Conservation (phyloP, 2,888 invertebrate genomes). For the Cryptosula pallasiana region DNA sequence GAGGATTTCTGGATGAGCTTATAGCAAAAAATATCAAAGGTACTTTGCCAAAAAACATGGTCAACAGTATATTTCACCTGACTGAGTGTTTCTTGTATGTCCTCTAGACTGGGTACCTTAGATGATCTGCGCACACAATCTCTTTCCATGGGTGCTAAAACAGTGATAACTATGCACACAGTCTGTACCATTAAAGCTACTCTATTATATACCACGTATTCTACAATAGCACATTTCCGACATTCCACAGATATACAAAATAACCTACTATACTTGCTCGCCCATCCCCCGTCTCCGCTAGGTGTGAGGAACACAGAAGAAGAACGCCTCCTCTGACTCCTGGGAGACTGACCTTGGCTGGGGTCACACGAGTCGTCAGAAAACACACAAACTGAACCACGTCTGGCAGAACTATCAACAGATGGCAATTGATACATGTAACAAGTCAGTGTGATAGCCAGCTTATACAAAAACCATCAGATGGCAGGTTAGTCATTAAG, state of each 20-base stretch:
- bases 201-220: too few relatives aligned
- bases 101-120: conserved; percentile 24
- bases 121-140: conserved; percentile 19
- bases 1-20: too few relatives aligned
- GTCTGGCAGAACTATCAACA: background rate
- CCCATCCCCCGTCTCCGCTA: background rate
- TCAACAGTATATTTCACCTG: conserved; percentile 2
- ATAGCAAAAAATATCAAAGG: too few relatives aligned
- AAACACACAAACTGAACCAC: background rate
- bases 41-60: too few relatives aligned
- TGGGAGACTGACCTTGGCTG: background rate
- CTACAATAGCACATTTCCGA: too few relatives aligned
- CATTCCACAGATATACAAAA: too few relatives aligned
- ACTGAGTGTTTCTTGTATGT: conserved; percentile 18
- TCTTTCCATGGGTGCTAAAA: conserved; percentile 1
- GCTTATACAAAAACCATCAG: too few relatives aligned
- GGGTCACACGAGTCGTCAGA: background rate
- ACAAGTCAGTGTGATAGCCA: too few relatives aligned
- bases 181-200: too few relatives aligned
- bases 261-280: conserved; percentile 1
- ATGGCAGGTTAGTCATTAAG: too few relatives aligned
- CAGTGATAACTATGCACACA: too few relatives aligned
- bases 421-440: too few relatives aligned
- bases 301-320: conserved; percentile 12
- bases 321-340: background rate